phyloP scores from a whole-genome alignment of 2,797 vertebrate species.

The Myripristis jacobus region DNA sequence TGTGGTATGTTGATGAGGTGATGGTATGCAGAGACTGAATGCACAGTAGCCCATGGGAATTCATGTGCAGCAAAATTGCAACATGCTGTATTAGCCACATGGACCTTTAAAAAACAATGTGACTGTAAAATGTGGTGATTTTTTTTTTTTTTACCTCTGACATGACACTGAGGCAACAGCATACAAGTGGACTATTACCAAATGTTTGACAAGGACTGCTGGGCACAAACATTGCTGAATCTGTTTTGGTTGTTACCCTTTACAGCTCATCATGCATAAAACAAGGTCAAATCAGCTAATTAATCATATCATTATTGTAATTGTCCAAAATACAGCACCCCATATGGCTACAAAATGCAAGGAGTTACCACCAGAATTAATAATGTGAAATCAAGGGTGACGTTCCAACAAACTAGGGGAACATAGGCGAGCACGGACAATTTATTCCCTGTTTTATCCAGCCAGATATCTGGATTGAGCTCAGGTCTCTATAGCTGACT shows the following conservation, averaged over 20 bases:
- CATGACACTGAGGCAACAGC: neutral
- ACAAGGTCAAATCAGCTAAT: constrained; percentile 54
- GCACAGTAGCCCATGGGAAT: too few relatives aligned
- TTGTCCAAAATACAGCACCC: constrained; percentile 37
- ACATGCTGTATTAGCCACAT: neutral
- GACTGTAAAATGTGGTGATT: too few relatives aligned
- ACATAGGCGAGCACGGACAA: constrained; percentile 14
- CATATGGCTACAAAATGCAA: constrained; percentile 50
- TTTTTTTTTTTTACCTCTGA: neutral
- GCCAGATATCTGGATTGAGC: constrained; percentile 44
- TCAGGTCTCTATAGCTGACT: constrained; percentile 59
- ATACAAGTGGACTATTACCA: neutral
- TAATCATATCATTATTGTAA: constrained; percentile 44
- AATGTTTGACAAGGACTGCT: constrained; percentile 17
- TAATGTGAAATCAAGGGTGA: constrained; percentile 51
- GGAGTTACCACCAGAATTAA: constrained; percentile 34
- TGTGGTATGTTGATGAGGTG: neutral
- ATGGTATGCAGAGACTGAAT: too few relatives aligned
- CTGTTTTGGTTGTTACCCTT: constrained; percentile 10
- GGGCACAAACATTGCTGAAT: neutral
- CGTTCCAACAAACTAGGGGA: constrained; percentile 9
- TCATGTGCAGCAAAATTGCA: neutral
- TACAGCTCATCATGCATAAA: constrained; percentile 30
- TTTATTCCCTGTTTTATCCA: constrained; percentile 51
- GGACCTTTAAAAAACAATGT: too few relatives aligned